phyloP scores from a whole-genome alignment of 1,140 invertebrate genomes.

The Onthophagus taurus region DNA sequence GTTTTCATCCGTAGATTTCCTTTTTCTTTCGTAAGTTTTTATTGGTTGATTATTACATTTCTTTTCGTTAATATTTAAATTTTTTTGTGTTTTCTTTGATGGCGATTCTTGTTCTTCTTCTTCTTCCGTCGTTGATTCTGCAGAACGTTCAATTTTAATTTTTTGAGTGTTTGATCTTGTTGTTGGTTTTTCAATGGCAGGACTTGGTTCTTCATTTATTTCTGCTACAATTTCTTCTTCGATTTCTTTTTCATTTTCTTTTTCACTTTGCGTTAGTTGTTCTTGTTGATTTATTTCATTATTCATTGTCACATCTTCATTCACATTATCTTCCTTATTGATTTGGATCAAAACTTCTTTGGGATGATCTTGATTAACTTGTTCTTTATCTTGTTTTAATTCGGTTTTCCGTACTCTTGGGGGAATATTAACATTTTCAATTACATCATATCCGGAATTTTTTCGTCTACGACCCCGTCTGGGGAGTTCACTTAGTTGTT shows the following conservation, averaged over 20 bases:
- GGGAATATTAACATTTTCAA: too few relatives aligned
- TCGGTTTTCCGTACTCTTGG: too few relatives aligned
- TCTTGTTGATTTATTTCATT: too few relatives aligned
- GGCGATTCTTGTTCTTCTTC: not conserved
- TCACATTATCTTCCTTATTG: too few relatives aligned
- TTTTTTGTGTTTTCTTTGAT: not conserved
- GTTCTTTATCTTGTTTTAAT: too few relatives aligned
- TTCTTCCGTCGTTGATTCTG: not conserved
- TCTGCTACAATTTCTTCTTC: too few relatives aligned
- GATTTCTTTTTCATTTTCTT: too few relatives aligned
- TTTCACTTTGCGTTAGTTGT: too few relatives aligned
- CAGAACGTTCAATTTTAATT: not conserved
- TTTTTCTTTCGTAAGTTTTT: constrained; percentile 35
- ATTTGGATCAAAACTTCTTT: too few relatives aligned
- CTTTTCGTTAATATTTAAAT: constrained; percentile 3
- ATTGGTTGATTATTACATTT: constrained; percentile 16
- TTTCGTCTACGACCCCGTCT: not conserved
- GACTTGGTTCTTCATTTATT: not conserved
- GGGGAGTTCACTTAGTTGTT: constrained; percentile 32
- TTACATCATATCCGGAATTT: too few relatives aligned
- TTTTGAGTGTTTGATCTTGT: not conserved
- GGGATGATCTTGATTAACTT: too few relatives aligned
- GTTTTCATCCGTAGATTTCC: constrained; percentile 26
- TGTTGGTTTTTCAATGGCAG: not conserved
- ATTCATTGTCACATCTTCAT: too few relatives aligned